A percentile compares a stretch with the other conserved stretches of the same genome.
Conservation (phyloP, 2,797 vertebrate genomes). For the Gallirallus australis region DNA sequence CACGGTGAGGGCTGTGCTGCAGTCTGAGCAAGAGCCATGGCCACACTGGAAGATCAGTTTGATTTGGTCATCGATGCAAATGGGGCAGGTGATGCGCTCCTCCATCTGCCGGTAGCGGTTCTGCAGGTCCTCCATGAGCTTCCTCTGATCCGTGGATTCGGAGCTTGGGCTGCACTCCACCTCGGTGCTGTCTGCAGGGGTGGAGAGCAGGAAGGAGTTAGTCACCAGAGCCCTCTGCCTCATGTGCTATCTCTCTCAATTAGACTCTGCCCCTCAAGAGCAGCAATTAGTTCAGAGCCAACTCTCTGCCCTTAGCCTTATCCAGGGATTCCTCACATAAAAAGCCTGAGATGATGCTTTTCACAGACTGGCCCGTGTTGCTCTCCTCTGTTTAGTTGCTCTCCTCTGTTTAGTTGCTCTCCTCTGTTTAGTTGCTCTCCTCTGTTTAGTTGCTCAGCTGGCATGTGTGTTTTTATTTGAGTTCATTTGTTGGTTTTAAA, state of each 20-base stretch:
- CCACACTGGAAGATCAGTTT: constrained; percentile 98
- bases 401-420: neutral
- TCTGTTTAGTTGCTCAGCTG: neutral
- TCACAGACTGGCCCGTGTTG: neutral
- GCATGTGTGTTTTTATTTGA: neutral
- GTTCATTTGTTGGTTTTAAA: neutral
- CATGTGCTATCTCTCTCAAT: neutral
- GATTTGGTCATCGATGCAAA: constrained; percentile 99
- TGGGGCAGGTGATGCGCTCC: constrained; percentile 97
- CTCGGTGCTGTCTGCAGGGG: constrained; percentile 90
- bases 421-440: neutral
- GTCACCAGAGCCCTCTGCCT: neutral
- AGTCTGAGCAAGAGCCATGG: constrained; percentile 95
- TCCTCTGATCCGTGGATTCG: constrained; percentile 88
- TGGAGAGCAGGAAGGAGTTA: neutral
- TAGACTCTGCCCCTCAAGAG: neutral
- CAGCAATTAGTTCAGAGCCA: neutral
- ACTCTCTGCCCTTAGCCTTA: neutral
- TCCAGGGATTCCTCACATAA: neutral
- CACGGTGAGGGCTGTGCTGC: constrained; percentile 90
- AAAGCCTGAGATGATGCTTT: neutral
- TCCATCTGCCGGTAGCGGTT: constrained; percentile 98
- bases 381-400: neutral
- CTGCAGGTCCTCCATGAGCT: constrained; percentile 97
- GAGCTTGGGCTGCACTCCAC: constrained; percentile 87